Evolutionary conservation across 1,140 invertebrate species (phyloP).

Genomic region (Stenopsyche tienmushanensis): DNA sequence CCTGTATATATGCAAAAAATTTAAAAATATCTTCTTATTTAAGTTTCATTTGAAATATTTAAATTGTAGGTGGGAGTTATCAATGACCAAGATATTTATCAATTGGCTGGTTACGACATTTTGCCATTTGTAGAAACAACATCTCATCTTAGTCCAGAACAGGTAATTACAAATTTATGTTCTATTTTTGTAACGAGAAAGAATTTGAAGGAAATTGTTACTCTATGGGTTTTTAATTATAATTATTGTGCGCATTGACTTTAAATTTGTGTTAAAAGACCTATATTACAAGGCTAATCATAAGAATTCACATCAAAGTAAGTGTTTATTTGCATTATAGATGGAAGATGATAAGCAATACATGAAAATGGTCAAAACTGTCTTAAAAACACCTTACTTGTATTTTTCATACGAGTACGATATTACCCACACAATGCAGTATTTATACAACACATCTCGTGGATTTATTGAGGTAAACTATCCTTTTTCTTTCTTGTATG

Average conservation of each 20-base stretch:
- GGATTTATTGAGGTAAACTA: conserved; percentile 80
- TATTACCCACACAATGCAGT: conserved; percentile 88
- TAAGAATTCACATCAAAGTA: background rate
- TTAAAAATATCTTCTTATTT: too few species aligned
- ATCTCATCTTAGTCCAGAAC: conserved; percentile 79
- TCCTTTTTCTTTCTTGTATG: too few species aligned
- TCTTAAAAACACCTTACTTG: conserved; percentile 78
- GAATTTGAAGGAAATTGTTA: too few species aligned
- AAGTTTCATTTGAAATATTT: too few species aligned
- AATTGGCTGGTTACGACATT: conserved; percentile 78
- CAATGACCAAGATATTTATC: conserved; percentile 83
- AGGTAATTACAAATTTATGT: conserved; percentile 44
- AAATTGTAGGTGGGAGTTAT: conserved; percentile 77
- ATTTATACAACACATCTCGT: conserved; percentile 82
- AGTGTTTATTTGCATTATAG: conserved; percentile 47
- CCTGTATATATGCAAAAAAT: too few species aligned
- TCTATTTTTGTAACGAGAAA: background rate
- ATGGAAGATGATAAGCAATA: conserved; percentile 77
- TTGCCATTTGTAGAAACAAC: conserved; percentile 83
- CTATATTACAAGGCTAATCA: background rate
- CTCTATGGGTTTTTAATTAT: background rate
- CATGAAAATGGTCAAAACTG: conserved; percentile 76
- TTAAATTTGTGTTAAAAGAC: background rate
- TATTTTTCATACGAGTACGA: conserved; percentile 95
- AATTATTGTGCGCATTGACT: background rate